These are phyloP conservation scores for Tachina fera DNA, from an alignment of 2,888 invertebrate genomes.

Conservation along the genomic window DNA sequence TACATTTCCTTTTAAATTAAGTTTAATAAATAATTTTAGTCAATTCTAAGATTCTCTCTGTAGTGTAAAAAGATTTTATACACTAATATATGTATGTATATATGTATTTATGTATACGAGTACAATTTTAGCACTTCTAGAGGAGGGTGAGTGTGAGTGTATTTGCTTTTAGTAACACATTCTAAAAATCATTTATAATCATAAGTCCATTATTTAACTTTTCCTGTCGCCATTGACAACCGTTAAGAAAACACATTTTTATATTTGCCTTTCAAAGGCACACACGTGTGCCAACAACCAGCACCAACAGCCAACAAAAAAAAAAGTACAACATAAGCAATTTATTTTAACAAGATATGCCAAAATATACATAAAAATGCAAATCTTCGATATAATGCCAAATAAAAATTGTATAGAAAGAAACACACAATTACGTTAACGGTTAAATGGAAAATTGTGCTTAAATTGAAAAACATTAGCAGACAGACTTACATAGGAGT, in stretches of 20 bases:
- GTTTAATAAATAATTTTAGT: too few species aligned
- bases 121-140: neutral
- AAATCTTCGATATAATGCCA: slow-evolving; percentile 1
- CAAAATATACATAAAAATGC: slow-evolving; percentile 29
- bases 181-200: neutral
- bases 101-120: neutral
- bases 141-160: too few species aligned
- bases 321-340: slow-evolving; percentile 26
- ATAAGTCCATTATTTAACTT: slow-evolving; percentile 20
- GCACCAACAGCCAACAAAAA: neutral
- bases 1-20: too few species aligned
- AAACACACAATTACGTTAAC: slow-evolving; percentile 25
- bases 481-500: too few species aligned
- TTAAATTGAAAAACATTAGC: neutral
- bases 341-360: slow-evolving; percentile 9
- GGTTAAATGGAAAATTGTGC: neutral
- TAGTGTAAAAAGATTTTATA: too few species aligned
- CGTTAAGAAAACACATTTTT: neutral
- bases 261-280: neutral
- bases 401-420: neutral
- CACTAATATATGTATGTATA: too few species aligned
- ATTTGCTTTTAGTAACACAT: neutral
- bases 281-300: neutral
- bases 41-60: too few species aligned
- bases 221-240: neutral